These are phyloP conservation scores for Plemyria rubiginata DNA, from an alignment of 2,888 invertebrate genomes.

Conservation along the genomic window DNA sequence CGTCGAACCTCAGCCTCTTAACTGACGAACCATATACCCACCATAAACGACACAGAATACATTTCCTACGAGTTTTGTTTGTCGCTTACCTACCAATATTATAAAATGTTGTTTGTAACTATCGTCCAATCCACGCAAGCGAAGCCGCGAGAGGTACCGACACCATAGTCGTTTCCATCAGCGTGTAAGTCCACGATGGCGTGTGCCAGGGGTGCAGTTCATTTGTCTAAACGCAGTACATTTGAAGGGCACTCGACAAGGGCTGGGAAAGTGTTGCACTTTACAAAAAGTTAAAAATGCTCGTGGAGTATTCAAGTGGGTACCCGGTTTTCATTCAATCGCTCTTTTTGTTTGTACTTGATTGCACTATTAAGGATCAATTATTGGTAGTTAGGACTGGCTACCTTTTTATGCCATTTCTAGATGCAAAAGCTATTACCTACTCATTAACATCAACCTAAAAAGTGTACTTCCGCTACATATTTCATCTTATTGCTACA, in stretches of 20 bases:
- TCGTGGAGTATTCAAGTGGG: conserved; percentile 61
- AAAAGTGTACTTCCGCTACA: too few relatives aligned
- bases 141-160: too few relatives aligned
- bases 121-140: too few relatives aligned
- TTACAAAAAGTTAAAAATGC: conserved; percentile 81
- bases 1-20: too few relatives aligned
- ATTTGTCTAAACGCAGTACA: conserved; percentile 82
- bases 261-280: conserved; percentile 84
- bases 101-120: too few relatives aligned
- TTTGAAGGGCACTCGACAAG: conserved; percentile 69
- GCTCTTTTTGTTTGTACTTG: conserved; percentile 61
- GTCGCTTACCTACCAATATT: too few relatives aligned
- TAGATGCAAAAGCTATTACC: background rate
- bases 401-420: conserved; percentile 11
- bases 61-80: too few relatives aligned
- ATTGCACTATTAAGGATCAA: conserved; percentile 45
- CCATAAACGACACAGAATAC: too few relatives aligned
- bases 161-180: conserved; percentile 37
- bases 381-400: conserved; percentile 26
- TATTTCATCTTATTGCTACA: too few relatives aligned
- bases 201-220: conserved; percentile 80
- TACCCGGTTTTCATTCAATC: conserved; percentile 55
- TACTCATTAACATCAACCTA: background rate
- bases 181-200: conserved; percentile 47
- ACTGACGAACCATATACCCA: too few relatives aligned